These are phyloP conservation scores for Nineta flava DNA, from an alignment of 2,888 invertebrate species.

Conservation along the genomic window DNA sequence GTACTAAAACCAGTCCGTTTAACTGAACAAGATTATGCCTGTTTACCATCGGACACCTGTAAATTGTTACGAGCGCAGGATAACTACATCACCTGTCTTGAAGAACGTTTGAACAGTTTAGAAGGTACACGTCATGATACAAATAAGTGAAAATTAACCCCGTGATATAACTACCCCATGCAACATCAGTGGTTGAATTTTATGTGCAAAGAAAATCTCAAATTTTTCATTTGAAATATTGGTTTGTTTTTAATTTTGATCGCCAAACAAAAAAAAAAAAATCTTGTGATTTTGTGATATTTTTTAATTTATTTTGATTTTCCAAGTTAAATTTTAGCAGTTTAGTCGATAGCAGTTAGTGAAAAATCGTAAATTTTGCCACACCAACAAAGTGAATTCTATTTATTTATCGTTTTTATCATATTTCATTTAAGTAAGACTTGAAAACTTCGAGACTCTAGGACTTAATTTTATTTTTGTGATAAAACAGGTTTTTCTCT, in stretches of 20 bases:
- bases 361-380: too few relatives aligned
- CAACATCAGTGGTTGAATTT: slow-evolving; percentile 4
- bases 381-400: too few relatives aligned
- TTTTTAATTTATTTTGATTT: too few relatives aligned
- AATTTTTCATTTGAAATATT: too few relatives aligned
- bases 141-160: slow-evolving; percentile 1
- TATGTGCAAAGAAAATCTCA: neutral
- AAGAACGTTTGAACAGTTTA: slow-evolving; percentile 56
- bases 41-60: slow-evolving; percentile 46
- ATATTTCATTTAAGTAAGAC: too few relatives aligned
- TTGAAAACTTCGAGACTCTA: slow-evolving; percentile 4
- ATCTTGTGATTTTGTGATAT: too few relatives aligned
- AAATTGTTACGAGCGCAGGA: slow-evolving; percentile 61
- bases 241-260: too few relatives aligned
- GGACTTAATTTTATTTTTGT: slow-evolving; percentile 3
- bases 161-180: neutral
- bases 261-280: too few relatives aligned
- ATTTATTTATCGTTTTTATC: too few relatives aligned
- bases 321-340: too few relatives aligned
- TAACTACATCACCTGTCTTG: slow-evolving; percentile 57
- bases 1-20: slow-evolving; percentile 19
- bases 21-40: slow-evolving; percentile 46
- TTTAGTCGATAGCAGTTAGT: too few relatives aligned
- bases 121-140: slow-evolving; percentile 45
- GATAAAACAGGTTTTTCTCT: neutral